Base-by-base conservation (phyloP, 2,113 vertebrate species). In the Onychostruthus taczanowskii region DNA sequence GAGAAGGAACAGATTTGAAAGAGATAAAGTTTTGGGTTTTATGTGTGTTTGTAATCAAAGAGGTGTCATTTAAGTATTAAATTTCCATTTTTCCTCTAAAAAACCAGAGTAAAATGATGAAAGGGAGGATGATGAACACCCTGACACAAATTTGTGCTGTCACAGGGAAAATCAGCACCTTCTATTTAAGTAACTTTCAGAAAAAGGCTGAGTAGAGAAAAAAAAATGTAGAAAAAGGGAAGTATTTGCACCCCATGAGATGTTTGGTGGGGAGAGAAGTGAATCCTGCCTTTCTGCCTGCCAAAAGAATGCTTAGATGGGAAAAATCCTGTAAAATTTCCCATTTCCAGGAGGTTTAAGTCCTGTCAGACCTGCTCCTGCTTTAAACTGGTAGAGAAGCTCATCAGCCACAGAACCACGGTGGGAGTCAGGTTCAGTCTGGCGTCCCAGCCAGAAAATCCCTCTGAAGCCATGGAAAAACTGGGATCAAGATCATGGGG, bases 381-480 rank as follows among this genome's bases (percentile, higher is more conserved):
- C 0, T 4, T 7, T 12, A 24, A 68, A 30, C 2, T 7, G 31
- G 21, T 14, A 4, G 22, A 16, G 70, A 41, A 41, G 35, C 16
- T 53, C 3, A 0, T 41, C 18, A 43, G 24, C 2, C 10, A 6
- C 8, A 41, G 64, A 16, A 15, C 5, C n/a, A 4, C 0, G 0
- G 1, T n/a, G 41, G 13, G 37, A 46, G 13, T 5, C 11, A 9
- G 26, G 15, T 24, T 53, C 68, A 70, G 27, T 7, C 53, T 31
- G 39, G 12, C 15, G 19, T 49, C 64, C 47, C 9, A 20, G 30
- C 37, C 9, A 11, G 41, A 16, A 90, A 81, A 16, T 16, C 28
- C 46, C 18, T 6, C 50, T 27, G 43, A 46, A 69, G 11, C n/a
- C 61, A 1, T 1, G 56, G 74, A 47, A 77, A 64, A 56, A 19